These are phyloP conservation scores for Dendrolimus punctatus DNA, from an alignment of 1,140 invertebrate genomes.

Conservation along the genomic window DNA sequence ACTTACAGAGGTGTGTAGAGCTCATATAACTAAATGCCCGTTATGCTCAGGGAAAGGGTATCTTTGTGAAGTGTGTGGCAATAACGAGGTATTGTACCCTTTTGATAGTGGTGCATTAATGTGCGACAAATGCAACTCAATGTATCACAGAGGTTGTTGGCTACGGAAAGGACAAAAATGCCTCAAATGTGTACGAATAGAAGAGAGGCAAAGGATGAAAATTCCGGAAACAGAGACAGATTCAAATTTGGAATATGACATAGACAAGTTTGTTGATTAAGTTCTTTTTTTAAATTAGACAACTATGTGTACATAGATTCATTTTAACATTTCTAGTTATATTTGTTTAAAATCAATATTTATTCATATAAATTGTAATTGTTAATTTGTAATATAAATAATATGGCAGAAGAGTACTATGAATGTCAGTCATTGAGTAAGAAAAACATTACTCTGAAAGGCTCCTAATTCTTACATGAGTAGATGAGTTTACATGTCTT, in stretches of 20 bases:
- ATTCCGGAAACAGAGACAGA: slow-evolving; percentile 17
- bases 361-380: too few relatives aligned
- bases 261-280: slow-evolving; percentile 62
- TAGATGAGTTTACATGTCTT: too few relatives aligned
- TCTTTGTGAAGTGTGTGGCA: slow-evolving; percentile 92
- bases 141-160: slow-evolving; percentile 87
- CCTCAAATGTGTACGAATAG: slow-evolving; percentile 79
- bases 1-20: slow-evolving; percentile 49
- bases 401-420: too few relatives aligned
- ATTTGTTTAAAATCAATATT: slow-evolving; percentile 4
- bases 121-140: slow-evolving; percentile 84
- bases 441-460: too few relatives aligned
- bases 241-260: slow-evolving; percentile 47
- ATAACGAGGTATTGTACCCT: slow-evolving; percentile 89
- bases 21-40: slow-evolving; percentile 56
- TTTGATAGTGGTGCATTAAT: slow-evolving; percentile 84
- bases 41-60: slow-evolving; percentile 85
- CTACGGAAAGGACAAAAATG: slow-evolving; percentile 80
- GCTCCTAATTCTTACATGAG: too few relatives aligned
- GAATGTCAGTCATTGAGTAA: too few relatives aligned
- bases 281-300: slow-evolving; percentile 7
- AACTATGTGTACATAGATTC: neutral
- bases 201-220: slow-evolving; percentile 57
- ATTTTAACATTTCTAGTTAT: neutral
- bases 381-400: too few relatives aligned